Percentiles rank a stretch among this genome's conserved stretches.
These are phyloP conservation scores for Sturmia bella DNA, from an alignment of 2,888 invertebrate genomes.

Conservation along the genomic window DNA sequence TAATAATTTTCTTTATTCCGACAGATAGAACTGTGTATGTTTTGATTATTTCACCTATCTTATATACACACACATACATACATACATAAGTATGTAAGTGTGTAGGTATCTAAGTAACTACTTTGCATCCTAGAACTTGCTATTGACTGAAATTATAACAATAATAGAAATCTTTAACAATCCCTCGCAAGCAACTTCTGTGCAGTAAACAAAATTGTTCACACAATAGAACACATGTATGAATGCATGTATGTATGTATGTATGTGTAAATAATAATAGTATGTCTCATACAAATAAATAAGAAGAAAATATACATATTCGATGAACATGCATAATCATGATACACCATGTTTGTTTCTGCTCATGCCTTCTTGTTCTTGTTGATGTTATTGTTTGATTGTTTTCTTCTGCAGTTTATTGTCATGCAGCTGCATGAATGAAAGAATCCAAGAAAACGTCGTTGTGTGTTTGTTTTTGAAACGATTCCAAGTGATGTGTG, in stretches of 20 bases:
- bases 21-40: no score
- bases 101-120: no score
- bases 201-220: background rate
- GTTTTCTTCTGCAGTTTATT: slow-evolving; percentile 26
- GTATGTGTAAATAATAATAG: no score
- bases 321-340: slow-evolving; percentile 35
- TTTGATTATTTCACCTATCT: no score
- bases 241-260: no score
- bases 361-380: slow-evolving; percentile 22
- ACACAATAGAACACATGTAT: slow-evolving; percentile 4
- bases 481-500: background rate
- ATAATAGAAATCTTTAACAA: background rate
- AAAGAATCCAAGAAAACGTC: slow-evolving; percentile 17
- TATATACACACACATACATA: no score
- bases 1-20: no score
- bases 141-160: background rate
- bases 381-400: slow-evolving; percentile 18
- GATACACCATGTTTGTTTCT: slow-evolving; percentile 29
- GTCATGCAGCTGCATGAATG: slow-evolving; percentile 15
- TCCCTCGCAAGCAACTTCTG: slow-evolving; percentile 1
- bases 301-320: slow-evolving; percentile 2
- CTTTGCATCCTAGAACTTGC: background rate
- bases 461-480: slow-evolving; percentile 8
- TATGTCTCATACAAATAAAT: background rate
- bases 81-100: no score